Evolutionary conservation across 2,113 vertebrate genomes (phyloP).

Genomic region (Lamprotornis superbus): DNA sequence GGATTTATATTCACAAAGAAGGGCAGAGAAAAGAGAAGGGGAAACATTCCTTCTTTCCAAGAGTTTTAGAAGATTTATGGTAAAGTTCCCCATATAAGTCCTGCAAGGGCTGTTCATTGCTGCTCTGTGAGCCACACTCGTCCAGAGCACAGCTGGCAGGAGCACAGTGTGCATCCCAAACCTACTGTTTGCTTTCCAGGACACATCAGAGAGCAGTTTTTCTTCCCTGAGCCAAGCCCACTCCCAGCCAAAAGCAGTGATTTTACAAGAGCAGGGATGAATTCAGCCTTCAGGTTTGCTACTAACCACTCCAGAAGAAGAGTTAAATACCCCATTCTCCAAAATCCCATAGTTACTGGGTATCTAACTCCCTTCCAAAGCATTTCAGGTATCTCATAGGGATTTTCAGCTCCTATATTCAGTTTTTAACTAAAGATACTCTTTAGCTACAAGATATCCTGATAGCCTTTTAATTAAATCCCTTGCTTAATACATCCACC

Average conservation of each 20-base stretch:
- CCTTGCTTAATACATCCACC: not conserved
- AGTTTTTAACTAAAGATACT: not conserved
- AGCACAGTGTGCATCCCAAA: not conserved
- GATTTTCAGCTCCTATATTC: not conserved
- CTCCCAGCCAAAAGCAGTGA: not conserved
- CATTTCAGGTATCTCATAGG: not conserved
- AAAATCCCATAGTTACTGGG: not conserved
- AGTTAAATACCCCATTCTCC: not conserved
- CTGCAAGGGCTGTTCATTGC: not conserved
- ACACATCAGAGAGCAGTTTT: not conserved
- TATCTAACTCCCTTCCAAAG: not conserved
- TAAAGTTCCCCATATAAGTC: not conserved
- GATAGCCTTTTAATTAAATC: not conserved
- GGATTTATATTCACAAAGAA: not conserved
- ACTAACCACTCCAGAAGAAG: not conserved
- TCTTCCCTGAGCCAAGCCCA: not conserved
- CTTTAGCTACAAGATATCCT: not conserved
- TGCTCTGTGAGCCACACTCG: not conserved
- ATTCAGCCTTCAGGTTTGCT: not conserved
- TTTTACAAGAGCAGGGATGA: not conserved
- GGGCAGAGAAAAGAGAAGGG: not conserved
- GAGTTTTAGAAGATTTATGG: not conserved
- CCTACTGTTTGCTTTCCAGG: not conserved
- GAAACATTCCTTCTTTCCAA: not conserved
- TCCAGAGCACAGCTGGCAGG: conserved; percentile 14